These are phyloP conservation scores for Hofmannophila pseudospretella DNA, from an alignment of 2,888 invertebrate species.

Conservation along the genomic window DNA sequence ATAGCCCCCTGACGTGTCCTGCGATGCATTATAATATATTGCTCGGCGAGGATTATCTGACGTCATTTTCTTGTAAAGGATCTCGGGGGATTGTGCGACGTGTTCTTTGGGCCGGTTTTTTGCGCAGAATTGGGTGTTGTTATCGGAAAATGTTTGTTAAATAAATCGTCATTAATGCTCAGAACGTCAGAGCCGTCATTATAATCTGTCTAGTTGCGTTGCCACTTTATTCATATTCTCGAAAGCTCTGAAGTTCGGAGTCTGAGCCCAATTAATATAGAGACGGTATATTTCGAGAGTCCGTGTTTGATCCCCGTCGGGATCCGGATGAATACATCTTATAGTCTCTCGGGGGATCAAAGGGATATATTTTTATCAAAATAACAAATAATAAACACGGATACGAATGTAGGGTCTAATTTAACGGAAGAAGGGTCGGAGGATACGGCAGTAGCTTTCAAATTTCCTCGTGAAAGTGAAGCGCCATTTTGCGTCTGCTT, in stretches of 20 bases:
- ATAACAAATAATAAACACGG: not conserved
- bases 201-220: too few relatives aligned
- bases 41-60: conserved; percentile 44
- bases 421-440: not conserved
- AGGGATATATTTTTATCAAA: not conserved
- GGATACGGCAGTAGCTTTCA: too few relatives aligned
- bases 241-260: not conserved
- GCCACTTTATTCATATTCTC: too few relatives aligned
- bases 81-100: conserved; percentile 22
- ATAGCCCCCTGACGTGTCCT: conserved; percentile 63
- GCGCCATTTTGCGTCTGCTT: too few relatives aligned
- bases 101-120: conserved; percentile 15
- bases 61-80: conserved; percentile 42
- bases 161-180: too few relatives aligned
- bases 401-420: not conserved
- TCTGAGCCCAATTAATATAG: not conserved
- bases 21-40: conserved; percentile 69
- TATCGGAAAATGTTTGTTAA: too few relatives aligned
- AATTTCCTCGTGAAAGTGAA: not conserved
- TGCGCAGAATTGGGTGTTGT: not conserved
- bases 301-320: not conserved
- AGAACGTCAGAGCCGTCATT: too few relatives aligned
- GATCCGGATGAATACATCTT: conserved; percentile 1
- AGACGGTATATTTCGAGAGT: not conserved
- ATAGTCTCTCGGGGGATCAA: not conserved